Evolutionary conservation across 1,140 invertebrate genomes (phyloP), one percentile per base, ranked within the genome.

Genomic region (Microplitis demolitor): DNA sequence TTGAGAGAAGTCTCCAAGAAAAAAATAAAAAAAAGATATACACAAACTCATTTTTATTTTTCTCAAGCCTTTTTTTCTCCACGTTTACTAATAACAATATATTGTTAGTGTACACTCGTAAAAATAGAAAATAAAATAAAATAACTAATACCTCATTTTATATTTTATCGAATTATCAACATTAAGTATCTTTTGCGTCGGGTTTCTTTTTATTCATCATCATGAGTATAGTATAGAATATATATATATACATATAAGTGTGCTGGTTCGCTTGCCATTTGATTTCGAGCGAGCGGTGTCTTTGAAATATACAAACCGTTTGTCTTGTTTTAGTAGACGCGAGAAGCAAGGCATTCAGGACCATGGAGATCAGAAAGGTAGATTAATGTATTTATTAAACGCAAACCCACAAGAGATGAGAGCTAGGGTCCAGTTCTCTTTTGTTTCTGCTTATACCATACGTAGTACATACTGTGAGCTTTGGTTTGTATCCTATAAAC

Each of bases 371-470:
- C 69, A 37, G 39, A 63, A 73, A 71, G 64, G 58, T 66, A 73
- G 75, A 76, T 76, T 76, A 74, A 76, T 73, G 75, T 74, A 74
- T 76, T 76, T 76, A 76, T 76, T 74, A 74, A 76, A 76, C 69
- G 69, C 66, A 76, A 60, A 68, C 58, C 53, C 31, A 66, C n/a
- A 39, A 66, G 69, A 4, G 50, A 24, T 13, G 50, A 51, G 37
- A 66, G 64, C 64, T 67, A 51, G 62, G 69, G 11, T 45, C 39
- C 39, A 9, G 39, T 45, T 11, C 8, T 45, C 39, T 45, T 1
- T 9, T 45, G 39, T 45, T 11, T 3, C 39, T 45, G 39, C 39
- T 45, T 45, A 9, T 45, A 45, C 39, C 2, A 6, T 45, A 24
- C 24, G 24, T 24, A 24, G 24, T 24, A 24, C 73, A 24, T 39